Conservation (phyloP, 2,888 invertebrate genomes). For the Proisotoma minuta region DNA sequence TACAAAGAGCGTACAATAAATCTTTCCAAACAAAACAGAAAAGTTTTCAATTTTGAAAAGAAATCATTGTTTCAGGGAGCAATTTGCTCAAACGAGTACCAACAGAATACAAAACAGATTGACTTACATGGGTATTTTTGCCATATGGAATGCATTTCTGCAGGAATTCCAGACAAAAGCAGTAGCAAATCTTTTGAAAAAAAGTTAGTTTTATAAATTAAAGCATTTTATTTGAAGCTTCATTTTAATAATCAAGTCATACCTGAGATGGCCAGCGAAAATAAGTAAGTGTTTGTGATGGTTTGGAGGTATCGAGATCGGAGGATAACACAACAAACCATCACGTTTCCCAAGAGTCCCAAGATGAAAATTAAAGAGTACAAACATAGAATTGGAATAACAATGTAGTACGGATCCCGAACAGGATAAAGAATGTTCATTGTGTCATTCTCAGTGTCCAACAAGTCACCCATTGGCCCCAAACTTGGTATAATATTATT, state of each 20-base stretch:
- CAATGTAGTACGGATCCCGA: conserved; percentile 45
- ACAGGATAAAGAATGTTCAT: conserved; percentile 33
- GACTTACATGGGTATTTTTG: conserved; percentile 42
- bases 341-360: conserved; percentile 54
- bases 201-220: no score
- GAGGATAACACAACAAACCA: conserved; percentile 55
- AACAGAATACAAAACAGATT: conserved; percentile 2
- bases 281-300: conserved; percentile 56
- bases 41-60: no score
- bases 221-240: no score
- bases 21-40: no score
- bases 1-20: no score
- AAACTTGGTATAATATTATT: conserved; percentile 7
- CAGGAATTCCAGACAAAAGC: conserved; percentile 72
- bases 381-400: conserved; percentile 50
- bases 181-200: conserved; percentile 76
- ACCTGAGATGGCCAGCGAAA: conserved; percentile 60
- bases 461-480: conserved; percentile 4
- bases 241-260: no score
- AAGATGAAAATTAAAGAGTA: conserved; percentile 53
- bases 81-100: not conserved
- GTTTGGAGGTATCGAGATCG: conserved; percentile 55
- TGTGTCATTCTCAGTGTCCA: not conserved
- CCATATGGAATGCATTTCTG: conserved; percentile 57
- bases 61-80: not conserved